phyloP scores from a whole-genome alignment of 2,888 invertebrate species.

The Stenotaenia linearis region DNA sequence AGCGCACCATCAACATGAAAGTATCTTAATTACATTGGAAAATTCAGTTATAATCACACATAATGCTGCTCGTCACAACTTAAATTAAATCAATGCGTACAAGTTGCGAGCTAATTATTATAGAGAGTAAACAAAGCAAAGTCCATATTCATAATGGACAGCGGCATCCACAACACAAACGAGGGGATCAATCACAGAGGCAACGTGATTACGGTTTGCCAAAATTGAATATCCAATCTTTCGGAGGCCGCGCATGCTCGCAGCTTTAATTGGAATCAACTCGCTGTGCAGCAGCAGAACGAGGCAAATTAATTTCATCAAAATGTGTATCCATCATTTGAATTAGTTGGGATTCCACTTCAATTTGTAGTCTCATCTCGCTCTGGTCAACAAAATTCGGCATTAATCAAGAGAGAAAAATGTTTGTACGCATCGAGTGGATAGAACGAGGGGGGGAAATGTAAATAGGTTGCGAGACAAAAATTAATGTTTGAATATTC shows the following conservation, averaged over 20 bases:
- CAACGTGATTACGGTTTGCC: background rate
- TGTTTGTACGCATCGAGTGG: too few relatives aligned
- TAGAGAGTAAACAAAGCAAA: background rate
- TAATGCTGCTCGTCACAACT: background rate
- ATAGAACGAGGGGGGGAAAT: too few relatives aligned
- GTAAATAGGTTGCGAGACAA: too few relatives aligned
- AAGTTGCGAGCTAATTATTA: conserved; percentile 10
- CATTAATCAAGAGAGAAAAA: background rate
- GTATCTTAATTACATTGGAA: conserved; percentile 14
- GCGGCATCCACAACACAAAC: conserved; percentile 1
- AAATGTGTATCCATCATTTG: conserved; percentile 11
- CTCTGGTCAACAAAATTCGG: background rate
- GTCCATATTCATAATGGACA: conserved; percentile 12
- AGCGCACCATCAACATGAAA: background rate
- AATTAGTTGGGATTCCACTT: background rate
- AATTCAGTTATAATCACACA: conserved; percentile 11
- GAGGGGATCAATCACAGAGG: conserved; percentile 16
- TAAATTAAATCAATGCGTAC: background rate
- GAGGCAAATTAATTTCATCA: conserved; percentile 20
- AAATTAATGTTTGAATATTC: background rate
- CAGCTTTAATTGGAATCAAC: conserved; percentile 21
- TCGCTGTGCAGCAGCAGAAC: background rate
- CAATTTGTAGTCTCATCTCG: background rate
- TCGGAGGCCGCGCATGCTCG: background rate
- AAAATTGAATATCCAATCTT: conserved; percentile 20